Conservation (phyloP, 1,140 invertebrate species). For the Cotesia typhae region DNA sequence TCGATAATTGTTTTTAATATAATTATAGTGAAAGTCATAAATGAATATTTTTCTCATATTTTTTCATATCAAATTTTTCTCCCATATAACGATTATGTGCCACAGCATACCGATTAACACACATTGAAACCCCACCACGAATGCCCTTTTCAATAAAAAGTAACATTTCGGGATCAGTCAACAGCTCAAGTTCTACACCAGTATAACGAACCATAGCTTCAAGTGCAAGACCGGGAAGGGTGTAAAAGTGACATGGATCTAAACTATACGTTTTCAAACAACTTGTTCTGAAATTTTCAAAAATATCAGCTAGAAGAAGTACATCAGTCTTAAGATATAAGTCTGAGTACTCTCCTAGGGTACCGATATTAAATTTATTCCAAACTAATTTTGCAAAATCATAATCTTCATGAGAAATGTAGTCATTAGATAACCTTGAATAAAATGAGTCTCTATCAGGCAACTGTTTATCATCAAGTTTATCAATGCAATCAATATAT, state of each 20-base stretch:
- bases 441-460: conserved; percentile 45
- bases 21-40: conserved; percentile 16
- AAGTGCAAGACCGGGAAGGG: conserved; percentile 55
- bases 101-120: conserved; percentile 51
- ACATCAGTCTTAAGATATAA: conserved; percentile 61
- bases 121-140: conserved; percentile 49
- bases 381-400: conserved; percentile 54
- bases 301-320: conserved; percentile 58
- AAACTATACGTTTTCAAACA: conserved; percentile 47
- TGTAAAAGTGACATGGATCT: conserved; percentile 56
- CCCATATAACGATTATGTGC: conserved; percentile 49
- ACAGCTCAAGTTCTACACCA: conserved; percentile 58
- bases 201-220: conserved; percentile 59
- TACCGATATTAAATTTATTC: conserved; percentile 53
- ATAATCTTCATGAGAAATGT: conserved; percentile 52
- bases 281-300: conserved; percentile 61
- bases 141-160: conserved; percentile 45
- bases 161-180: conserved; percentile 62
- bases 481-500: conserved; percentile 46
- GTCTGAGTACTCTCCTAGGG: conserved; percentile 59
- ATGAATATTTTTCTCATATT: background rate
- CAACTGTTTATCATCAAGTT: conserved; percentile 40
- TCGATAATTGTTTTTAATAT: conserved; percentile 8
- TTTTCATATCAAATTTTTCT: conserved; percentile 27
- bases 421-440: conserved; percentile 46